These are phyloP conservation scores for Diplosoma virens DNA, from an alignment of 23 tunicate species.

Conservation along the genomic window DNA sequence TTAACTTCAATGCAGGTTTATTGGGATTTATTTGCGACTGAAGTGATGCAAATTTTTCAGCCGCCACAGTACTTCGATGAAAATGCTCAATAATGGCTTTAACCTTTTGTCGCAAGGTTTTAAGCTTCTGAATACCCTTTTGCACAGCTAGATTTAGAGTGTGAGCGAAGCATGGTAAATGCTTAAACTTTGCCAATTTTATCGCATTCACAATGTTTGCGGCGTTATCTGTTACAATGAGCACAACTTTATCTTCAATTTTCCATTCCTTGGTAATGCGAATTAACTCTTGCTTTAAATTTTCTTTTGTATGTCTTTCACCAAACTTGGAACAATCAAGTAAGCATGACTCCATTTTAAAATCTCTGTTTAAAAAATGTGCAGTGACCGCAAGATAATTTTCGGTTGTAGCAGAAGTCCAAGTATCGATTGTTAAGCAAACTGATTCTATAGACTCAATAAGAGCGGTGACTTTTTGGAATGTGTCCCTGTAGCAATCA, in stretches of 20 bases:
- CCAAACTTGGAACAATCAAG: constrained; percentile 1
- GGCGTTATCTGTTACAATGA: background rate
- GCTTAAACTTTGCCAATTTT: background rate
- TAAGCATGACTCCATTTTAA: background rate
- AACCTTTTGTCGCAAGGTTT: background rate
- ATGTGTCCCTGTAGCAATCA: background rate
- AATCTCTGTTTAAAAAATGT: background rate
- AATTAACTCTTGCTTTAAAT: background rate
- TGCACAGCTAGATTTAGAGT: background rate
- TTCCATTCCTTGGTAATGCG: background rate
- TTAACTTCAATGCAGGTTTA: background rate
- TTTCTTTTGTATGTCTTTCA: background rate
- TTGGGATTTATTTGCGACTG: background rate
- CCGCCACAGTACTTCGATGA: background rate
- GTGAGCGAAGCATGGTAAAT: constrained; percentile 4
- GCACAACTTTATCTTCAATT: constrained; percentile 2
- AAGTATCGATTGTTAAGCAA: background rate
- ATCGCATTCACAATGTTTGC: background rate
- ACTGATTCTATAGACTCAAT: background rate
- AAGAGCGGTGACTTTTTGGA: background rate
- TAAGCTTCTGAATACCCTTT: background rate
- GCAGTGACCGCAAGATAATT: background rate
- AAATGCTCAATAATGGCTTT: background rate
- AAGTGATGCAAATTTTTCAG: constrained; percentile 8
- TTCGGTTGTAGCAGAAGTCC: constrained; percentile 6